Evolutionary conservation across 2,113 vertebrate species (phyloP).

Genomic region (Sitta europaea): DNA sequence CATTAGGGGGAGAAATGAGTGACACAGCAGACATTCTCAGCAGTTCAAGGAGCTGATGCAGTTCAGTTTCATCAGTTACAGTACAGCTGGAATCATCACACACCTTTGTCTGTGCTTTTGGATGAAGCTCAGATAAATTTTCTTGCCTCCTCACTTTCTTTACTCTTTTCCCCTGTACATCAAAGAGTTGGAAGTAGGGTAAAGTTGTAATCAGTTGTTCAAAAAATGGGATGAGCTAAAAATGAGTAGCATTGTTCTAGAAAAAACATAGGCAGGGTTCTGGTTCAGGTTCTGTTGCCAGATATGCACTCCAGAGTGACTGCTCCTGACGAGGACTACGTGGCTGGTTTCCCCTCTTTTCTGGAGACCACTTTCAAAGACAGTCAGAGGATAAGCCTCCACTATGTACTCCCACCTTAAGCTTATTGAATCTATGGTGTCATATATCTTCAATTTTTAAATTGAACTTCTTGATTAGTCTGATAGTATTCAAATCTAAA

Average conservation of each 20-base stretch:
- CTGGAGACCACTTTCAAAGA: not conserved
- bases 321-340: not conserved
- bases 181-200: not conserved
- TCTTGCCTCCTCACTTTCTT: not conserved
- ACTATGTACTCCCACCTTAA: not conserved
- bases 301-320: not conserved
- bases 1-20: not conserved
- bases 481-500: not conserved
- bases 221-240: not conserved
- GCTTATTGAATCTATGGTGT: not conserved
- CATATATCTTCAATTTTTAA: not conserved
- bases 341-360: not conserved
- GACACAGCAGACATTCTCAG: not conserved
- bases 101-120: not conserved
- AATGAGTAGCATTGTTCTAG: not conserved
- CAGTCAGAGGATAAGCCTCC: not conserved
- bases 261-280: not conserved
- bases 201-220: not conserved
- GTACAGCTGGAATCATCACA: not conserved
- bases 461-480: not conserved
- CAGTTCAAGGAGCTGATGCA: not conserved
- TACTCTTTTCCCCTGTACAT: not conserved
- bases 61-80: not conserved
- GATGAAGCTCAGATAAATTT: not conserved
- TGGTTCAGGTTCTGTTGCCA: not conserved